phyloP scores from a whole-genome alignment of 2,888 invertebrate genomes.

The Hydroisotoma schaefferi region DNA sequence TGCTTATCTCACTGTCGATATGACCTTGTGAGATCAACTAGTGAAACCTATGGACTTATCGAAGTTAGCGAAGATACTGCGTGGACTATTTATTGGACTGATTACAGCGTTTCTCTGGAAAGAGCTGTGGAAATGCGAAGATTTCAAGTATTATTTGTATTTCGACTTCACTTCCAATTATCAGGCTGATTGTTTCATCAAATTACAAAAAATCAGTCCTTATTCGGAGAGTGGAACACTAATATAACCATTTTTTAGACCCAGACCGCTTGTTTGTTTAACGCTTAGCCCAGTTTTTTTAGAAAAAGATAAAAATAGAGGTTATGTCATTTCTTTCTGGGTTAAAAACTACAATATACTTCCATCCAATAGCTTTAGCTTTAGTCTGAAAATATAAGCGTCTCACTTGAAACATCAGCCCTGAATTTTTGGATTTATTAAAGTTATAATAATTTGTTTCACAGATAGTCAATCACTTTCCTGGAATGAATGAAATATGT shows the following conservation, averaged over 20 bases:
- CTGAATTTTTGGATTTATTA: too few species aligned
- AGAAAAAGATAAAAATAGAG: too few species aligned
- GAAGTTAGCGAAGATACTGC: slow-evolving; percentile 72
- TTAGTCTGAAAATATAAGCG: too few species aligned
- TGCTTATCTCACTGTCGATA: slow-evolving; percentile 69
- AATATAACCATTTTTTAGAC: too few species aligned
- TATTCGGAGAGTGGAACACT: too few species aligned
- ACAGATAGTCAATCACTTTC: slow-evolving; percentile 92
- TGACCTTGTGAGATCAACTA: slow-evolving; percentile 68
- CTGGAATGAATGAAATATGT: slow-evolving; percentile 84
- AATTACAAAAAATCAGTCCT: too few species aligned
- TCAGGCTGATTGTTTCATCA: neutral
- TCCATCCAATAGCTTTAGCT: slow-evolving; percentile 1
- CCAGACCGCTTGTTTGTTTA: too few species aligned
- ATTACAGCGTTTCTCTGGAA: slow-evolving; percentile 79
- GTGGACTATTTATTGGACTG: slow-evolving; percentile 91
- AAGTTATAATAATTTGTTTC: too few species aligned
- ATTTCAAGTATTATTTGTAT: slow-evolving; percentile 57
- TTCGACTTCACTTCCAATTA: neutral
- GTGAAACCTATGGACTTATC: slow-evolving; percentile 68
- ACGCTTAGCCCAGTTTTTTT: too few species aligned
- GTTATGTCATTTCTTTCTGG: too few species aligned
- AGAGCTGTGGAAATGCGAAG: slow-evolving; percentile 86
- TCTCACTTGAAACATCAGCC: too few species aligned
- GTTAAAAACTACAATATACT: neutral